Conservation (phyloP, 2,888 invertebrate genomes). For the Gryllus longicercus region DNA sequence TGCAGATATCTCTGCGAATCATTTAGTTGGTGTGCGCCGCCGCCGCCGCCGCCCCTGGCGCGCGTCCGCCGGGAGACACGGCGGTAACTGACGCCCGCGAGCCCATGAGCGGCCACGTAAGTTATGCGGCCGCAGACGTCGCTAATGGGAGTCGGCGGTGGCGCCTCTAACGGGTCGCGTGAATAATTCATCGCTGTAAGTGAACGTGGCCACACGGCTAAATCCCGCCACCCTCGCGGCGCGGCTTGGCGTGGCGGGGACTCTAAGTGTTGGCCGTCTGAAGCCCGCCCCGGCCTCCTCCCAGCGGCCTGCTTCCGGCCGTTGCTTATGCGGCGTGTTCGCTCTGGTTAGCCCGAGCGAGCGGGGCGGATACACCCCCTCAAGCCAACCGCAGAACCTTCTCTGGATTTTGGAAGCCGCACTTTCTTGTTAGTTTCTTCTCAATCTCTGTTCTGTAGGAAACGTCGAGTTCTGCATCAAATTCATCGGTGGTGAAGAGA, state of each 20-base stretch:
- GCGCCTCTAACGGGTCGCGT: background rate
- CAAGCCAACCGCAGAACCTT: too few relatives aligned
- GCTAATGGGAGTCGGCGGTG: background rate
- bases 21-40: background rate
- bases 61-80: background rate
- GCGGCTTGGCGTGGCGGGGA: background rate
- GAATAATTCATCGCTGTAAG: background rate
- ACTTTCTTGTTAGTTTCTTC: too few relatives aligned
- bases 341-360: too few relatives aligned
- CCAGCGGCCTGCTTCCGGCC: too few relatives aligned
- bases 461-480: too few relatives aligned
- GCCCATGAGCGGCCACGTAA: background rate
- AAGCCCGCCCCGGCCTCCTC: too few relatives aligned
- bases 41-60: background rate
- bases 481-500: too few relatives aligned
- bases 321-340: too few relatives aligned
- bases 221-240: background rate
- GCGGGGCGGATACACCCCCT: too few relatives aligned
- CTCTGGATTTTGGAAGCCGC: too few relatives aligned
- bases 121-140: background rate
- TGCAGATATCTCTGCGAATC: too few relatives aligned
- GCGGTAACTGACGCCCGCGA: background rate
- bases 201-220: slow-evolving; percentile 17
- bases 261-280: background rate
- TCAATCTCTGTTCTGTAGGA: too few relatives aligned